phyloP scores from a whole-genome alignment of 1,140 invertebrate genomes.

The Araneus ventricosus region DNA sequence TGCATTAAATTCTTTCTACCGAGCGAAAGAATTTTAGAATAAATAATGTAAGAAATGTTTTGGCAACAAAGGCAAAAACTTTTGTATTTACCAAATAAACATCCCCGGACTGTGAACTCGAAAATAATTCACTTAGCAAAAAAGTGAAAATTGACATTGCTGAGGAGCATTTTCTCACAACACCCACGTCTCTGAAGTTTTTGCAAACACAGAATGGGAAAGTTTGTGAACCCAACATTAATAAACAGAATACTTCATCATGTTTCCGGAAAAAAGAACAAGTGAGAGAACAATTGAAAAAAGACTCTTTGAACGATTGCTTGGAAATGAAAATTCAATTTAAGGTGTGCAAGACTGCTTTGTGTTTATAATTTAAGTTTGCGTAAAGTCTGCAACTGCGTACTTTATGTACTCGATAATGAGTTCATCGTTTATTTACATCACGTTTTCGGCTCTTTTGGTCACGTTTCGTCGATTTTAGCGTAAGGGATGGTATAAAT shows the following conservation, averaged over 20 bases:
- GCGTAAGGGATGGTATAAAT: background rate
- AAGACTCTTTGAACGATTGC: background rate
- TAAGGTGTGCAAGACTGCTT: background rate
- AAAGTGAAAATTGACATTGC: background rate
- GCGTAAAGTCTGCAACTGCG: background rate
- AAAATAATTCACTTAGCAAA: background rate
- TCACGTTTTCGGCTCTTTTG: slow-evolving; percentile 46
- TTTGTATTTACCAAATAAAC: too few relatives aligned
- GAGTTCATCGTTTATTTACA: slow-evolving; percentile 49
- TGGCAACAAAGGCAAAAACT: too few relatives aligned
- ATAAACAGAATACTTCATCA: background rate
- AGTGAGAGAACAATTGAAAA: background rate
- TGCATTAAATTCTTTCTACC: too few relatives aligned
- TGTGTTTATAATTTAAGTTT: slow-evolving; percentile 34
- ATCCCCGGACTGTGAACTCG: too few relatives aligned
- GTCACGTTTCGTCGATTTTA: slow-evolving; percentile 15
- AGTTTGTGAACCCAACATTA: background rate
- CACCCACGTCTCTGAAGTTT: background rate
- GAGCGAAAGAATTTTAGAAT: too few relatives aligned
- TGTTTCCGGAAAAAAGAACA: background rate
- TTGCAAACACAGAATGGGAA: background rate
- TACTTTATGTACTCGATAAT: background rate
- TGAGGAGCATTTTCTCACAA: background rate
- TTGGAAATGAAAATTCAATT: slow-evolving; percentile 6
- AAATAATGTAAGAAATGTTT: too few relatives aligned